phyloP scores from a whole-genome alignment of 2,113 vertebrate genomes.

The Machaerirhynchus nigripectus region DNA sequence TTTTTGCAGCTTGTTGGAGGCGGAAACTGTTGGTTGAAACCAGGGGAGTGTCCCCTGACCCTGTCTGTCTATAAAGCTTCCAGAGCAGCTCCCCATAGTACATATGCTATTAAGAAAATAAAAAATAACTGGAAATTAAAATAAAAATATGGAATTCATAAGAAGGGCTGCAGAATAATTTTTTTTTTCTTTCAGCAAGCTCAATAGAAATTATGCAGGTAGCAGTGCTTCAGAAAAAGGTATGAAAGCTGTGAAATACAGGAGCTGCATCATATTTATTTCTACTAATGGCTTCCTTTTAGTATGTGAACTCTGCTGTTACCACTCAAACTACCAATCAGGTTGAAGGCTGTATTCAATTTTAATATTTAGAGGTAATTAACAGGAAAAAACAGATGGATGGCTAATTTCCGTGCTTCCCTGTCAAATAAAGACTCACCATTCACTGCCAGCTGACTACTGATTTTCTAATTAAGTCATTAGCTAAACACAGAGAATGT shows the following conservation, averaged over 20 bases:
- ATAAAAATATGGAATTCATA: background rate
- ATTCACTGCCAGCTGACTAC: constrained; percentile 47
- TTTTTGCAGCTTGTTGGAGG: background rate
- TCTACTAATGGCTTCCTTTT: background rate
- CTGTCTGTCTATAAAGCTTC: background rate
- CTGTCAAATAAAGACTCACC: constrained; percentile 32
- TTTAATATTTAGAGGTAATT: constrained; percentile 52
- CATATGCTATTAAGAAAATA: background rate
- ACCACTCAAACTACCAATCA: background rate
- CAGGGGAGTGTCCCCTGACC: background rate
- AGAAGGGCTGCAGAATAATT: background rate
- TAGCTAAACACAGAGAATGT: constrained; percentile 33
- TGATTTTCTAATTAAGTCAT: constrained; percentile 55
- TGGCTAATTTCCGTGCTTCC: constrained; percentile 31
- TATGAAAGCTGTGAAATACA: background rate
- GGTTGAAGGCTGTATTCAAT: background rate
- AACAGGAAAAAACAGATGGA: constrained; percentile 48
- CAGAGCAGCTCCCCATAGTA: background rate
- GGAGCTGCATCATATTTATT: background rate
- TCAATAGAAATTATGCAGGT: background rate
- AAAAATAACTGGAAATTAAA: background rate
- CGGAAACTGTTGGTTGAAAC: background rate
- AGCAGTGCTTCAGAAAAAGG: background rate
- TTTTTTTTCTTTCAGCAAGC: background rate
- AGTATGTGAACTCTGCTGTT: background rate